Conservation (phyloP, 2,888 invertebrate genomes). For the Hydraecia micacea region DNA sequence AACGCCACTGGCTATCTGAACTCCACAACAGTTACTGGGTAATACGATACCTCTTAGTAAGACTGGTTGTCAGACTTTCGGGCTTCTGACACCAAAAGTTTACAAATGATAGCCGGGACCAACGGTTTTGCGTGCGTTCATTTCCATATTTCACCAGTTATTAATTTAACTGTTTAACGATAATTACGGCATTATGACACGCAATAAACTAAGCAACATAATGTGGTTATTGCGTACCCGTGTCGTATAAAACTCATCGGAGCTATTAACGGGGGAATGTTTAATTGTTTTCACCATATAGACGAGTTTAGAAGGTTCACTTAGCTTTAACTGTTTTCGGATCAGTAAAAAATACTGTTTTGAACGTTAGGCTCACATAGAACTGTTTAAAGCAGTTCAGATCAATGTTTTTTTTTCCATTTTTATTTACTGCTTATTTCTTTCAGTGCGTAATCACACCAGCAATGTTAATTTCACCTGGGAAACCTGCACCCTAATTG, state of each 20-base stretch:
- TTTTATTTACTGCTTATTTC: too few species aligned
- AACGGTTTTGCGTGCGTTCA: not conserved
- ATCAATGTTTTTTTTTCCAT: too few species aligned
- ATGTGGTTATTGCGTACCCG: constrained; percentile 29
- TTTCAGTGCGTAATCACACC: too few species aligned
- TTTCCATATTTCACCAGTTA: constrained; percentile 7
- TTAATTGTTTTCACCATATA: not conserved
- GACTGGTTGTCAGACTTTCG: not conserved
- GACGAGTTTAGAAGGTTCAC: constrained; percentile 6
- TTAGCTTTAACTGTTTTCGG: too few species aligned
- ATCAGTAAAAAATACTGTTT: too few species aligned
- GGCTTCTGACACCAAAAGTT: not conserved
- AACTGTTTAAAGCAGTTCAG: too few species aligned
- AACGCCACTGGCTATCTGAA: not conserved
- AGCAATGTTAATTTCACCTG: not conserved
- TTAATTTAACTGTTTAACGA: constrained; percentile 27
- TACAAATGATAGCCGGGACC: not conserved
- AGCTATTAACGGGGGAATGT: constrained; percentile 43
- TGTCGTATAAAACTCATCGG: constrained; percentile 52
- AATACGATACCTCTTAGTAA: too few species aligned
- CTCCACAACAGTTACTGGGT: not conserved
- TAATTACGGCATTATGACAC: constrained; percentile 40
- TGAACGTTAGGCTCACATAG: too few species aligned
- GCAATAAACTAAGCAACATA: constrained; percentile 39
- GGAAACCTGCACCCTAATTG: too few species aligned